Evolutionary conservation across 2,888 invertebrate species (phyloP).

Genomic region (Caenorhabditis becei): DNA sequence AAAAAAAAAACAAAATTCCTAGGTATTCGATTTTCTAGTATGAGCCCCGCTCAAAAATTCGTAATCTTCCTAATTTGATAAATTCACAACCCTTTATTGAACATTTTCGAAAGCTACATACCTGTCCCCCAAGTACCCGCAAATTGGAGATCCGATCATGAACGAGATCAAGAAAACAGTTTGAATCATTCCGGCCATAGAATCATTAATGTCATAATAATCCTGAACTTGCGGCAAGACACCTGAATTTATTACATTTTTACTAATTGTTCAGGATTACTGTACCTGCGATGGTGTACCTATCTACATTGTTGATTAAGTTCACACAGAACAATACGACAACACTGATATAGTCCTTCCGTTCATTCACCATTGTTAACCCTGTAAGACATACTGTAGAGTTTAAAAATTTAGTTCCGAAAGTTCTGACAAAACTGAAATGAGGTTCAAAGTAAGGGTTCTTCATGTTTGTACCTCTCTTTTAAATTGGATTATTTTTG

Average conservation of each 20-base stretch:
- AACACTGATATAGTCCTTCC: conserved; percentile 61
- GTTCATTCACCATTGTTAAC: conserved; percentile 64
- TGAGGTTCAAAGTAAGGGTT: conserved; percentile 18
- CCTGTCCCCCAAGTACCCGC: conserved; percentile 97
- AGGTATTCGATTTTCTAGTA: no score
- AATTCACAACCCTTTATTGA: no score
- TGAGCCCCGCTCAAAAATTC: no score
- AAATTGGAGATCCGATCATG: conserved; percentile 97
- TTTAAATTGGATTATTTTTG: conserved; percentile 27
- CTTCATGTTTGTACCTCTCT: conserved; percentile 19
- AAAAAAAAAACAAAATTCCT: no score
- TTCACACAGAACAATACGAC: conserved; percentile 87
- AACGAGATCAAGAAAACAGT: conserved; percentile 98
- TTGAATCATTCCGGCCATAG: conserved; percentile 91
- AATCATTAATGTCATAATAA: conserved; percentile 88
- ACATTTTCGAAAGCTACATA: conserved; percentile 41
- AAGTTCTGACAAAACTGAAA: not conserved
- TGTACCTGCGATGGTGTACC: conserved; percentile 95
- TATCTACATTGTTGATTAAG: conserved; percentile 98
- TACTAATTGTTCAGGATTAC: not conserved
- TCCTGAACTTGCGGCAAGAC: conserved; percentile 89
- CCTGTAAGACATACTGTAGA: conserved; percentile 24
- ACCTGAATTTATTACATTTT: conserved; percentile 85
- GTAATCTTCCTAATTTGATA: no score
- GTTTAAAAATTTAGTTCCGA: not conserved